A percentile compares a stretch with the other conserved stretches of the same genome.
Conservation (phyloP, 2,888 invertebrate genomes). For the Cheilosia vernalis region DNA sequence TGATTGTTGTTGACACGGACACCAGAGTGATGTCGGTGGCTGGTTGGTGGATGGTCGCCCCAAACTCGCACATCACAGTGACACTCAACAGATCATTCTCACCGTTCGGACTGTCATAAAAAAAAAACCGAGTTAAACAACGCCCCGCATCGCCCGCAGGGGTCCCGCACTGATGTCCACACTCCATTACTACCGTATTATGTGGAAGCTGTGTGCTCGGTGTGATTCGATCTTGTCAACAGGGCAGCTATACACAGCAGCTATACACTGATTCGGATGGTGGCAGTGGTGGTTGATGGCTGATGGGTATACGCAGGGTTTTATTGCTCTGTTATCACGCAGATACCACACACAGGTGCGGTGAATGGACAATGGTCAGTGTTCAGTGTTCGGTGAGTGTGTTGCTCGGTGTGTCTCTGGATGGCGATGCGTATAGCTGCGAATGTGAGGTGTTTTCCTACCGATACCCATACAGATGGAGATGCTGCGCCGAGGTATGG, state of each 20-base stretch:
- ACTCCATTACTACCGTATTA: conserved; percentile 69
- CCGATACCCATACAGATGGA: conserved; percentile 18
- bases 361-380: conserved; percentile 65
- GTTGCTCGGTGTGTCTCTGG: neutral
- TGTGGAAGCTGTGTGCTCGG: conserved; percentile 74
- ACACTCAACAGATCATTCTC: conserved; percentile 74
- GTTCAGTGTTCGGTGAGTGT: conserved; percentile 6
- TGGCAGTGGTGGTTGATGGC: conserved; percentile 52
- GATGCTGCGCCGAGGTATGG: neutral
- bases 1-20: conserved; percentile 73
- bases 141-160: conserved; percentile 40
- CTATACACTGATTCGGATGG: conserved; percentile 64
- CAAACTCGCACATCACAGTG: conserved; percentile 67
- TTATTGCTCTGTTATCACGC: conserved; percentile 72
- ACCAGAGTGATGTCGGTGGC: conserved; percentile 66
- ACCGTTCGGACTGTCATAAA: conserved; percentile 68
- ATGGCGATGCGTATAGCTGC: conserved; percentile 63
- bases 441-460: conserved; percentile 57
- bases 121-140: conserved; percentile 22
- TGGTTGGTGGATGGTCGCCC: conserved; percentile 70
- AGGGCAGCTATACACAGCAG: conserved; percentile 59
- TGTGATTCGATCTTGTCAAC: conserved; percentile 75
- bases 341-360: conserved; percentile 73
- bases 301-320: conserved; percentile 51
- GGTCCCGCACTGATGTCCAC: conserved; percentile 46